Conservation (phyloP, 2,888 invertebrate genomes). For the Zaprionus lineosus region DNA sequence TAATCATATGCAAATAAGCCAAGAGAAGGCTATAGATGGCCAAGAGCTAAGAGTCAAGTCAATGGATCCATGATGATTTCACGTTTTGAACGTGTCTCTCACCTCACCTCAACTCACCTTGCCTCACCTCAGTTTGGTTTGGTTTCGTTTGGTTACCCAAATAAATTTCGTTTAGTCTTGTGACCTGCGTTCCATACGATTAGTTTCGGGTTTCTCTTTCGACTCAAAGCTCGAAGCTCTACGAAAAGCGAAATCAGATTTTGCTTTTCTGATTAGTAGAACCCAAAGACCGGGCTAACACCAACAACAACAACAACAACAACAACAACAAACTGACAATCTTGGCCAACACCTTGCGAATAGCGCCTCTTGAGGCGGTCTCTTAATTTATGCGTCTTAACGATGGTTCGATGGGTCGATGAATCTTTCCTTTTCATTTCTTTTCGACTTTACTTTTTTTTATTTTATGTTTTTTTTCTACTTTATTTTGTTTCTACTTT, state of each 20-base stretch:
- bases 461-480: too few relatives aligned
- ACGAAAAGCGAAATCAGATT: slow-evolving; percentile 78
- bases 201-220: slow-evolving; percentile 77
- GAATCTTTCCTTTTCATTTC: too few relatives aligned
- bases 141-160: slow-evolving; percentile 73
- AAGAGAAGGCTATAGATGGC: slow-evolving; percentile 12
- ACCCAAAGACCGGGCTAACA: slow-evolving; percentile 48
- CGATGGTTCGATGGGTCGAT: slow-evolving; percentile 35
- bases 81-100: too few relatives aligned
- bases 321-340: slow-evolving; percentile 23
- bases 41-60: slow-evolving; percentile 19
- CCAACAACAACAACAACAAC: slow-evolving; percentile 10
- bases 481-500: too few relatives aligned
- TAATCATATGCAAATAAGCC: slow-evolving; percentile 69
- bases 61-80: slow-evolving; percentile 40
- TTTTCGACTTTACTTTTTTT: too few relatives aligned
- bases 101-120: too few relatives aligned
- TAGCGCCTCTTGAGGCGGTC: slow-evolving; percentile 36
- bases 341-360: slow-evolving; percentile 44
- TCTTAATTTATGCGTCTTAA: slow-evolving; percentile 71
- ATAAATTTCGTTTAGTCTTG: slow-evolving; percentile 63
- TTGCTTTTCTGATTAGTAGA: slow-evolving; percentile 75
- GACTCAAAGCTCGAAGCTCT: slow-evolving; percentile 32
- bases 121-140: too few relatives aligned
- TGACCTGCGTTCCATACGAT: slow-evolving; percentile 63